A percentile compares a stretch with the other conserved stretches of the same genome.
Conservation (phyloP, 2,888 invertebrate genomes). For the Camponotus fellah region DNA sequence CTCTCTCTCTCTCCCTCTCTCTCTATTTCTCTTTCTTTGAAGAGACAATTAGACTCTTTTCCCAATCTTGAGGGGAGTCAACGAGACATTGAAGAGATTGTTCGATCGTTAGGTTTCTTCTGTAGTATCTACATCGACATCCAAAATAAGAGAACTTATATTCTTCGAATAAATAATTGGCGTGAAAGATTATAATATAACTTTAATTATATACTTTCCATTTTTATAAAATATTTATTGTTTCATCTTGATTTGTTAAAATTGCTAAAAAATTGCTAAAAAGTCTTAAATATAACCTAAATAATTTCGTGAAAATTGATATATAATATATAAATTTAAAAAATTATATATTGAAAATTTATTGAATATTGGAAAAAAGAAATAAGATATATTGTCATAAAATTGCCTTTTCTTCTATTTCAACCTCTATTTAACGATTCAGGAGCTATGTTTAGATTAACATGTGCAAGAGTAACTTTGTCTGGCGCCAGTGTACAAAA, state of each 20-base stretch:
- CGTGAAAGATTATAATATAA: not conserved
- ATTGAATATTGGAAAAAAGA: not conserved
- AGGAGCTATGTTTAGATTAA: slow-evolving; percentile 78
- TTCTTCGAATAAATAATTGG: slow-evolving; percentile 53
- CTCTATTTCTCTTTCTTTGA: slow-evolving; percentile 56
- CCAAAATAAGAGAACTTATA: slow-evolving; percentile 65
- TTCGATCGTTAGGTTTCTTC: slow-evolving; percentile 70
- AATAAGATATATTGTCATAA: not conserved
- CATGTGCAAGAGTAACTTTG: slow-evolving; percentile 79
- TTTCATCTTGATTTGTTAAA: not conserved
- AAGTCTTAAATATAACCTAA: not conserved
- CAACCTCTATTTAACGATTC: slow-evolving; percentile 50
- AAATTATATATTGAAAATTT: not conserved
- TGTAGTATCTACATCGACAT: slow-evolving; percentile 42
- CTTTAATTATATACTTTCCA: not conserved
- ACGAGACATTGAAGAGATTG: slow-evolving; percentile 71
- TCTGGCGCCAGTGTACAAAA: slow-evolving; percentile 82
- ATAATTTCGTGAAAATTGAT: too few relatives aligned
- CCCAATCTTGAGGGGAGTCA: slow-evolving; percentile 71
- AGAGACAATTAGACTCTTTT: slow-evolving; percentile 74
- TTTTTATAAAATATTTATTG: not conserved
- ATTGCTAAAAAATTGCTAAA: not conserved
- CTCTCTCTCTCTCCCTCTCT: slow-evolving; percentile 66
- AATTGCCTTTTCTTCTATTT: not conserved
- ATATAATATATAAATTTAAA: too few relatives aligned